Evolutionary conservation across 2,888 invertebrate species (phyloP), one percentile per base, ranked within the genome.

Genomic region (Macrophya annulata): DNA sequence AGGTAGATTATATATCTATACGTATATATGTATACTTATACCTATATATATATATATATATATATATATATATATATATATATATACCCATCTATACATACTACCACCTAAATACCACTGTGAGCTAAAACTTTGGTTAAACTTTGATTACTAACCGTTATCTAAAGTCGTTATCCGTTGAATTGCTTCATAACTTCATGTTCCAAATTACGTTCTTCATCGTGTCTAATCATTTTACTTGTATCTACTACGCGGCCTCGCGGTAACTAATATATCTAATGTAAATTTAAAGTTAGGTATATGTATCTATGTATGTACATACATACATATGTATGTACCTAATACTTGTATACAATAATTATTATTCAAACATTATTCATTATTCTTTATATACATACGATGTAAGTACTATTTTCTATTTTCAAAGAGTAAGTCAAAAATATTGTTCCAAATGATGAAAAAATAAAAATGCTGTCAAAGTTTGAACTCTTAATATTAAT

Each of bases 111-210:
- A 10, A 40, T 12, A 71, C 17, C 71, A n/a, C 62, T 25, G 25
- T 9, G 71, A 71, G 37, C 71, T 37, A 43, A 48, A 77, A 77
- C 51, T 79, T 79, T 25, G 45, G 65, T 45, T 68, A 83, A 83
- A 83, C 82, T 83, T 83, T 68, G 82, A 83, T 83, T 83, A 68
- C 68, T 25, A 68, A 25, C 82, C 82, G 82, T 83, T 83, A 83
- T 83, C 82, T 83, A 65, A 25, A 43, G 68, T 83, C 68, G 82
- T 83, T 83, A 83, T 83, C 43, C 82, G 25, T 12, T 2, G 82
- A 48, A 65, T 83, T 83, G 82, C 82, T 68, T 68, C 82, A 37
- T 45, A 79, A 79, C 79, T 59, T 59, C 37, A 62, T 79, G 21
- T 51, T 40, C 59, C 37, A 40, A 79, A 79, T 79, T 79, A n/a